These are phyloP conservation scores for Thereuonema tuberculata DNA, from an alignment of 1,140 invertebrate genomes.

Conservation along the genomic window DNA sequence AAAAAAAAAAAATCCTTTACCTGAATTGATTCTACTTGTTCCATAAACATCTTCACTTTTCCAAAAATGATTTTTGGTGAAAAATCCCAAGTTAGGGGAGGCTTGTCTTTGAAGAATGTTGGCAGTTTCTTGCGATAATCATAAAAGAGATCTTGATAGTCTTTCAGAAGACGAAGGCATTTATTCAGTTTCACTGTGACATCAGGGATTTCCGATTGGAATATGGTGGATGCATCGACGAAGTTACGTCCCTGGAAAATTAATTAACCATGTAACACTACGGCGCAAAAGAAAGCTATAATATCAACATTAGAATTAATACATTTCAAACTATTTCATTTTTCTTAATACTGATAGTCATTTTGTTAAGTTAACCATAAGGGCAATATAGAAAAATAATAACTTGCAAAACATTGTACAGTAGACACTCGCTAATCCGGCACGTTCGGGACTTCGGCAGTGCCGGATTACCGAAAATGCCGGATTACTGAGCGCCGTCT, in stretches of 20 bases:
- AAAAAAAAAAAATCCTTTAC: too few relatives aligned
- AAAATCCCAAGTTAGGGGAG: conserved; percentile 68
- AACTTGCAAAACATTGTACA: too few relatives aligned
- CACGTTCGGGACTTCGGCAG: too few relatives aligned
- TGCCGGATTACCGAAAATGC: too few relatives aligned
- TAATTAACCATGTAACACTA: too few relatives aligned
- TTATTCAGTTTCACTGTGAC: conserved; percentile 74
- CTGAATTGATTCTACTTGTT: conserved; percentile 64
- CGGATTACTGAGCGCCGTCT: too few relatives aligned
- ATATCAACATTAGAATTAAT: too few relatives aligned
- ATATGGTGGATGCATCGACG: conserved; percentile 73
- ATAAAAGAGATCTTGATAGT: conserved; percentile 44
- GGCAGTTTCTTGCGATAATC: conserved; percentile 54
- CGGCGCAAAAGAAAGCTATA: not conserved
- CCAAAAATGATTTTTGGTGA: conserved; percentile 73
- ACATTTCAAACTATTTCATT: not conserved
- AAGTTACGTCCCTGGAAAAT: conserved; percentile 55
- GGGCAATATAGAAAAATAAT: too few relatives aligned
- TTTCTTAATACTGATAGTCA: too few relatives aligned
- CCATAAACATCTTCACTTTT: conserved; percentile 66
- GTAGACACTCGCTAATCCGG: too few relatives aligned
- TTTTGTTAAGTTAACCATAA: not conserved
- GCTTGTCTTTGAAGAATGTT: conserved; percentile 46
- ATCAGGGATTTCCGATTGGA: conserved; percentile 40
- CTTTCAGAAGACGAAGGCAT: conserved; percentile 43